Percentiles rank a stretch among this genome's conserved stretches.
These are phyloP conservation scores for Hylia prasina DNA, from an alignment of 2,113 vertebrate genomes.

Conservation along the genomic window DNA sequence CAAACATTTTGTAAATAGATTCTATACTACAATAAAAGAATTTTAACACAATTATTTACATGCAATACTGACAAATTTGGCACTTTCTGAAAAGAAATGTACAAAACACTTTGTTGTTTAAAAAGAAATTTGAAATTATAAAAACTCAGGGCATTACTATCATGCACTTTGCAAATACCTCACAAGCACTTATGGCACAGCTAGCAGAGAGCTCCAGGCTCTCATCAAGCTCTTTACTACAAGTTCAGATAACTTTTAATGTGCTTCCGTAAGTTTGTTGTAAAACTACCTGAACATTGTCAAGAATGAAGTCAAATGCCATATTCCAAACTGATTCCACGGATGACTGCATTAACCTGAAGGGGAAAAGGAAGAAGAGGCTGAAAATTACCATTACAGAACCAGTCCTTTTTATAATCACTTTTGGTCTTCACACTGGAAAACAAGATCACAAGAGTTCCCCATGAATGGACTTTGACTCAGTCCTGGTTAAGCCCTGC, in stretches of 20 bases:
- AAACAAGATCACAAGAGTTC: neutral
- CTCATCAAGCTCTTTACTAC: slow-evolving; percentile 54
- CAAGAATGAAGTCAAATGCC: slow-evolving; percentile 99
- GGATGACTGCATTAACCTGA: slow-evolving; percentile 94
- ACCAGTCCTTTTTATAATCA: neutral
- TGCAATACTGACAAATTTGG: slow-evolving; percentile 93
- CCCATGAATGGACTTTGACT: accelerated
- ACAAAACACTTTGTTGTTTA: slow-evolving; percentile 82
- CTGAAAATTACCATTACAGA: neutral
- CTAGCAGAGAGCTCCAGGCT: slow-evolving; percentile 71
- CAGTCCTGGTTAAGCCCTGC: neutral
- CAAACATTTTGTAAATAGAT: slow-evolving; percentile 88
- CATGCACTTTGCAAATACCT: slow-evolving; percentile 85
- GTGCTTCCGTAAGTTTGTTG: slow-evolving; percentile 97
- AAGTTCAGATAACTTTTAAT: slow-evolving; percentile 85
- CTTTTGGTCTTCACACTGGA: neutral
- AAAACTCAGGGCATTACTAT: slow-evolving; percentile 80
- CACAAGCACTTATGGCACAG: slow-evolving; percentile 83
- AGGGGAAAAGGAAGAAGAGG: neutral
- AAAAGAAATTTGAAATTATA: slow-evolving; percentile 80
- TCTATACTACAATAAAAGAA: slow-evolving; percentile 86
- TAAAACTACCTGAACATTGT: slow-evolving; percentile 97
- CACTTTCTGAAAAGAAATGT: slow-evolving; percentile 89
- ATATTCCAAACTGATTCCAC: slow-evolving; percentile 98
- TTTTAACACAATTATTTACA: slow-evolving; percentile 95